phyloP scores from a whole-genome alignment of 2,888 invertebrate species.

The Oligia strigilis region DNA sequence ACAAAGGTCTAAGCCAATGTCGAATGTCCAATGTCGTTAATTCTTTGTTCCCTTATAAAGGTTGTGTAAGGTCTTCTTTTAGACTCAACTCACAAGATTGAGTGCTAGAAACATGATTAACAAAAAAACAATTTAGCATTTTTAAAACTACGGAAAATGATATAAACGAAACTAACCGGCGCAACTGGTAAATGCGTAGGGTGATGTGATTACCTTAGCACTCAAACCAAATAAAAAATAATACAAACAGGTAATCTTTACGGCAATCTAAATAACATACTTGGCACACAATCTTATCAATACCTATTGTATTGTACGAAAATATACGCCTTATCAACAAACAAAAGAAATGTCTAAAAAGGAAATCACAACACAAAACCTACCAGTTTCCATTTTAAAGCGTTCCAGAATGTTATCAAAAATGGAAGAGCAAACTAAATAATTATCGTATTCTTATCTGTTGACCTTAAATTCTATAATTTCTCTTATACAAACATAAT shows the following conservation, averaged over 20 bases:
- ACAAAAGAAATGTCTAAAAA: not conserved
- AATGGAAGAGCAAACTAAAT: conserved; percentile 30
- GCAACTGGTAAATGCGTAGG: not conserved
- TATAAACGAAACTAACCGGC: not conserved
- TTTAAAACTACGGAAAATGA: too few relatives aligned
- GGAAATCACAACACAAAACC: not conserved
- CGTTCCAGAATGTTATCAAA: not conserved
- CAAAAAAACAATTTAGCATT: too few relatives aligned
- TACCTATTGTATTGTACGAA: conserved; percentile 4
- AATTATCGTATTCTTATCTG: conserved; percentile 46
- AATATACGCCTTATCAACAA: conserved; percentile 17
- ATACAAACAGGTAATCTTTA: conserved; percentile 24
- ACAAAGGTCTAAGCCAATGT: conserved; percentile 18
- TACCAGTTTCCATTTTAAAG: not conserved
- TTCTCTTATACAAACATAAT: conserved; percentile 53
- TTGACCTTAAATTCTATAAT: conserved; percentile 37
- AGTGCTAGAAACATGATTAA: too few relatives aligned
- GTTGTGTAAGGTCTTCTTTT: not conserved
- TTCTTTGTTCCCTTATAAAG: not conserved
- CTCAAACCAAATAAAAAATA: not conserved
- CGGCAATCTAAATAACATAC: conserved; percentile 32
- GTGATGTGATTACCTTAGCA: not conserved
- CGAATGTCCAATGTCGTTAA: conserved; percentile 21
- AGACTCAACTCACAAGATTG: too few relatives aligned
- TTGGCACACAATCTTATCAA: conserved; percentile 38